Conservation (phyloP, 2,797 vertebrate species). For the Chromobotia macracanthus region DNA sequence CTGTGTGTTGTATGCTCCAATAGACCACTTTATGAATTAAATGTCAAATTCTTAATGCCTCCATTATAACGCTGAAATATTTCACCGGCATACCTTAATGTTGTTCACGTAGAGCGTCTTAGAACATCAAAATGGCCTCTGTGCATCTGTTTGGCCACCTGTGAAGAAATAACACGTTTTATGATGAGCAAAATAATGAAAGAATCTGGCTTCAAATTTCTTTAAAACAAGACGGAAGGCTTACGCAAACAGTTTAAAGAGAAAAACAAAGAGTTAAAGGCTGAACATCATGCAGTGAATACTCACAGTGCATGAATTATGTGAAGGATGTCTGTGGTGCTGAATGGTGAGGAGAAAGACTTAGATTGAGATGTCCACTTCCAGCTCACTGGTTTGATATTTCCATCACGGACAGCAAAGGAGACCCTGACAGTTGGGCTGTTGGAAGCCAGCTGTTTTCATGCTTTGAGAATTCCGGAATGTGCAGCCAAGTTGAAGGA, state of each 20-base stretch:
- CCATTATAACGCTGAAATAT: constrained; percentile 56
- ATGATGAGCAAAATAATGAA: constrained; percentile 35
- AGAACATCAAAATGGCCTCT: constrained; percentile 34
- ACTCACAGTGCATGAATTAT: constrained; percentile 74
- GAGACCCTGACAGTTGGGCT: constrained; percentile 82
- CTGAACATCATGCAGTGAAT: constrained; percentile 56
- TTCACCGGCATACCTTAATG: constrained; percentile 48
- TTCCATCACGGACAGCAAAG: constrained; percentile 83
- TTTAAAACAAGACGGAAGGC: constrained; percentile 9
- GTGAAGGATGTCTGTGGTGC: constrained; percentile 66
- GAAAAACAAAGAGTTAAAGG: constrained; percentile 23
- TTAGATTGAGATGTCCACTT: constrained; percentile 82
- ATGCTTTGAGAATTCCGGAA: constrained; percentile 78
- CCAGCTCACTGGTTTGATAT: constrained; percentile 82
- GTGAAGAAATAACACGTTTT: constrained; percentile 42
- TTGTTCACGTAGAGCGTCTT: constrained; percentile 32
- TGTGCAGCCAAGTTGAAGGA: constrained; percentile 78
- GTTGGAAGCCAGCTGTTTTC: constrained; percentile 84
- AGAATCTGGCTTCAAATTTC: constrained; percentile 8
- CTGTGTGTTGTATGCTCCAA: constrained; percentile 27
- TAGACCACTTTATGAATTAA: constrained; percentile 61
- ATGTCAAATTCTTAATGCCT: constrained; percentile 57
- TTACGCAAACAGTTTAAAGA: constrained; percentile 34
- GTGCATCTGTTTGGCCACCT: constrained; percentile 36
- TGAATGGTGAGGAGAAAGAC: constrained; percentile 68